Percentiles rank a stretch among this genome's conserved stretches.
Conservation (phyloP, 1,140 invertebrate genomes). For the Carposina sasakii region DNA sequence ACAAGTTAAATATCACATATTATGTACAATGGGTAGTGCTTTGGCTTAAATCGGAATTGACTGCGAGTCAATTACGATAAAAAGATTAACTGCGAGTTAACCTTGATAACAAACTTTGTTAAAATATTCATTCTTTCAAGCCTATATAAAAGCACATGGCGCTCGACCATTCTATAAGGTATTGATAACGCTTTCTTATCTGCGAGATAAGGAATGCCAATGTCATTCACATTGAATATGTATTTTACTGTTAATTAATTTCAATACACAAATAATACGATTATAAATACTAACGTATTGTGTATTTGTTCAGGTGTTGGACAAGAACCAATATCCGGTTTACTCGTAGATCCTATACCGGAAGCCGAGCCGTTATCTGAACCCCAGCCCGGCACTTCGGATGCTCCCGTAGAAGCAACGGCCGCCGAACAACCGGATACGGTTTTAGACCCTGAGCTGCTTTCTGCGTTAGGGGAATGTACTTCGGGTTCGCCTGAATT, state of each 20-base stretch:
- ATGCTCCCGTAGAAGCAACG: neutral
- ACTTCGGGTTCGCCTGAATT: neutral
- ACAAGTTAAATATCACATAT: neutral
- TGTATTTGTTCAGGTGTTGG: neutral
- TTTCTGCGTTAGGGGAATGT: constrained; percentile 1
- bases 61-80: neutral
- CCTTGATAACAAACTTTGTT: neutral
- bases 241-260: neutral
- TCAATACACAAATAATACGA: neutral
- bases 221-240: too few relatives aligned
- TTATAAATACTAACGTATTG: neutral
- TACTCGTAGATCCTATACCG: neutral
- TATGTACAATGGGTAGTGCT: neutral
- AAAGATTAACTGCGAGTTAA: neutral
- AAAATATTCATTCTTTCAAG: neutral
- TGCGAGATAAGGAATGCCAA: too few relatives aligned
- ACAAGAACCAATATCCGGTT: neutral
- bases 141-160: too few relatives aligned
- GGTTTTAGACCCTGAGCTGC: neutral
- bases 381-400: neutral
- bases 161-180: too few relatives aligned
- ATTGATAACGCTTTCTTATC: too few relatives aligned
- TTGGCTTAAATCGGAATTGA: constrained; percentile 3
- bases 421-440: neutral
- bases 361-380: neutral